Evolutionary conservation across 2,888 invertebrate genomes (phyloP), one percentile per base, ranked within the genome.

Genomic region (Pycnomerus fuliginosus): DNA sequence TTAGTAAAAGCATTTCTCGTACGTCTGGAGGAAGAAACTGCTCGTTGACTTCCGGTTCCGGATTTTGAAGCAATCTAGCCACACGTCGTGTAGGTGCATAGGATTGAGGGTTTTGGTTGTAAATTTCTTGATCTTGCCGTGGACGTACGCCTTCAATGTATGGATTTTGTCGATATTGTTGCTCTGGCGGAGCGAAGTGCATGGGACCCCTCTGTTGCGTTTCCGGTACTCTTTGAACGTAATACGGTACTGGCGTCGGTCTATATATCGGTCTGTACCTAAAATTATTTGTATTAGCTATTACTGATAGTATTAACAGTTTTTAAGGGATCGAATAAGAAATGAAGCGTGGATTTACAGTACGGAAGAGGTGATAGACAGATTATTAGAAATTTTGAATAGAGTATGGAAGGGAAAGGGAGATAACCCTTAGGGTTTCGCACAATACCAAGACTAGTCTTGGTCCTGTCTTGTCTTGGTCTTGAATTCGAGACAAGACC

Each of bases 11-110:
- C 61, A 85, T 85, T 65, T 87, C 86, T 43, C 86, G 74, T 11
- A 87, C 80, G 42, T 85, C 83, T 0, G 83, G 76, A 8, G 86
- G 86, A 11, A 87, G 67, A 55, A 79, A 83, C 51, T 83, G 82
- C 3, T 80, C 80, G 1, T 66, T 67, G 10, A 54, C 48, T 8
- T 61, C 54, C 22, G 54, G 50, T 25, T 52, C 43, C 3, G 44
- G 44, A 5, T 57, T 52, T 36, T 41, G 57, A 17, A 66, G 38
- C 16, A 68, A 51, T 33, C 69, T 57, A 4, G 69, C 67, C 5
- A 68, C 65, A 27, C 71, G 52, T 52, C 68, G 58, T 0, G 62
- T 69, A 5, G 68, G 64, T 4, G 58, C 53, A 32, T 64, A 68
- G 1, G 67, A 60, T 17, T 57, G 56, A 8, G 28, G 12, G 8